Base-by-base conservation (phyloP, 1,140 invertebrate species). In the Galendromus occidentalis region DNA sequence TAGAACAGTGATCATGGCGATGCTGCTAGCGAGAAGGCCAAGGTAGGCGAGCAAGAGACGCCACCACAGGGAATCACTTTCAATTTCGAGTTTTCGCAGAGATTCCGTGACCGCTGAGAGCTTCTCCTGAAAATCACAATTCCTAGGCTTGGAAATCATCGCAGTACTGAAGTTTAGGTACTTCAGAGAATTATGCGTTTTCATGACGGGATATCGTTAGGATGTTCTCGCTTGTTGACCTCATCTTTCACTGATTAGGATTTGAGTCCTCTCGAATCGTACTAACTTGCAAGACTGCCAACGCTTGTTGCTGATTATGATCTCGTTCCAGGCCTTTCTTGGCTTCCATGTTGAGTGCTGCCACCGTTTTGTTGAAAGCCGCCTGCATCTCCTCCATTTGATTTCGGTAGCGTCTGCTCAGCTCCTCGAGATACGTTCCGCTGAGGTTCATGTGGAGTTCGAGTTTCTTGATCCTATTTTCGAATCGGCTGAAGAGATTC, bases 401-500 rank as follows among this genome's bases (percentile, higher is more conserved):
- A 68, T 89, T 89, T 70, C 94, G 93, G 75, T 96, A 97, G 44
- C 91, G 80, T 42, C 86, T 82, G 75, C 89, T 94, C 51, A 98
- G 75, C 74, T 97, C 91, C 75, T 96, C 91, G 55, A 98, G 78
- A 76, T 97, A 97, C 71, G 94, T 89, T 67, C 87, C 87, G 67
- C 88, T 94, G 1, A 98, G 78, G 2, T 91, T 93, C 83, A 98
- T 91, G 76, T 98, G 98, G 64, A 87, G 80, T 76, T 98, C 94
- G 66, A 98, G 78, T 66, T 85, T 84, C 82, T 94, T 94, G 29
- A 98, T 92, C 72, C 91, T 84, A 77, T 97, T 98, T 41, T 87
- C 91, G 28, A 98, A 78, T 69, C 92, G 81, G 70, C 96, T 82
- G 74, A 98, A 95, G 25, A 97, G 88, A 2, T 91, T 93, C 77